Evolutionary conservation across 2,797 vertebrate species (phyloP), one percentile per base, ranked within the genome.

Genomic region (Trematocara caparti): DNA sequence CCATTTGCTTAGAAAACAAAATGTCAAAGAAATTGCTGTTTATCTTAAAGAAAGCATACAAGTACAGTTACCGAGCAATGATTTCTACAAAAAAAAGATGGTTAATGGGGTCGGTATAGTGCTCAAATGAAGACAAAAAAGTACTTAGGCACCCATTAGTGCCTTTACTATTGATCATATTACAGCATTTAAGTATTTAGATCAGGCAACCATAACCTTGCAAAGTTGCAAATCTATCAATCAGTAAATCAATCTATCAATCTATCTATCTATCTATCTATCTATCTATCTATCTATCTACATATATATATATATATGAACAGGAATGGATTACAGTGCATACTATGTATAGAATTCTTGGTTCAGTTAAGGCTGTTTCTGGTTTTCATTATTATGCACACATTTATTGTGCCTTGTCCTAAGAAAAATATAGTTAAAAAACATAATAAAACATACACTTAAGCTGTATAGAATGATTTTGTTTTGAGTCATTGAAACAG

Each of bases 111-210:
- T 50, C 2, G n/a, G 17, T 24, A 24, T 8, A 19, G 36, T 40
- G 19, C n/a, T 66, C n/a, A 66, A 66, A 43, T 66, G 62, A 66
- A 66, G 36, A 24, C 36, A 66, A 5, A 40, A 40, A 66, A 66
- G 36, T 40, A 64, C 34, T 64, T 21, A 19, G 62, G 14, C 36
- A 43, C 12, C 36, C 34, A 66, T 43, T 66, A 66, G 13, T 66
- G 62, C n/a, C 36, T 40, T 6, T 10, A 43, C 13, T 40, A 6
- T 24, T 40, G n/a, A 66, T 66, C 19, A 40, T 40, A 19, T 66
- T 66, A 43, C 8, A 66, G 19, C 19, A 40, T 40, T 14, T 40
- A 40, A 13, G 2, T 38, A 64, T 36, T 14, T 40, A 64, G n/a
- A 21, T 40, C 7, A n/a, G 51, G 30, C 15, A 59, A n/a, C 55